Percentiles rank a stretch among this genome's conserved stretches.
These are phyloP conservation scores for Agriopis marginaria DNA, from an alignment of 2,888 invertebrate species.

Conservation along the genomic window DNA sequence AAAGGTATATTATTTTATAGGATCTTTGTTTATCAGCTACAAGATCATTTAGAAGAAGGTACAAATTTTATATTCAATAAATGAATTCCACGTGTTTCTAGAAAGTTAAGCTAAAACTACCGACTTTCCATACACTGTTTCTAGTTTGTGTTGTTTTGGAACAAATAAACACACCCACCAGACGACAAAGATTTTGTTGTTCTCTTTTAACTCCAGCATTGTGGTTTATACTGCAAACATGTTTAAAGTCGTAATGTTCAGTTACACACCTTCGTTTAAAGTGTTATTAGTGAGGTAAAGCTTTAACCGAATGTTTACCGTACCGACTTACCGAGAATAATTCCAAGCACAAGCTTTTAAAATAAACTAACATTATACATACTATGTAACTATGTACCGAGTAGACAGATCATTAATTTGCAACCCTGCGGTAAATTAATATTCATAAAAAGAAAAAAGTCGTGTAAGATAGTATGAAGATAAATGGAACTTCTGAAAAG, in stretches of 20 bases:
- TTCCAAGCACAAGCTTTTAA: background rate
- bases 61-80: background rate
- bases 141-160: slow-evolving; percentile 9
- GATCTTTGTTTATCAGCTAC: background rate
- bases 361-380: background rate
- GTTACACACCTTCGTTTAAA: background rate
- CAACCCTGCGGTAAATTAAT: background rate
- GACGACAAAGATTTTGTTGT: slow-evolving; percentile 3
- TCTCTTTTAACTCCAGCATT: background rate
- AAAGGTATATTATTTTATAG: background rate
- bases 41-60: background rate
- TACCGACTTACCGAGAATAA: background rate
- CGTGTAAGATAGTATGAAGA: background rate
- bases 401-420: background rate
- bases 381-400: background rate
- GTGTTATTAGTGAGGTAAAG: background rate
- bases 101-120: slow-evolving; percentile 6
- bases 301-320: background rate
- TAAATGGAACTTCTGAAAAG: too few relatives aligned
- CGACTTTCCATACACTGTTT: slow-evolving; percentile 5
- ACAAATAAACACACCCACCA: background rate
- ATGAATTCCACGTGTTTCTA: background rate
- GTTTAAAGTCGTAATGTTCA: slow-evolving; percentile 2
- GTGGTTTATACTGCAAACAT: background rate
- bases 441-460: background rate